Evolutionary conservation across 53 echinoderm and acorn worm genomes (phyloP), one percentile per base, ranked within the genome.

Genomic region (Pentamera pediparva): DNA sequence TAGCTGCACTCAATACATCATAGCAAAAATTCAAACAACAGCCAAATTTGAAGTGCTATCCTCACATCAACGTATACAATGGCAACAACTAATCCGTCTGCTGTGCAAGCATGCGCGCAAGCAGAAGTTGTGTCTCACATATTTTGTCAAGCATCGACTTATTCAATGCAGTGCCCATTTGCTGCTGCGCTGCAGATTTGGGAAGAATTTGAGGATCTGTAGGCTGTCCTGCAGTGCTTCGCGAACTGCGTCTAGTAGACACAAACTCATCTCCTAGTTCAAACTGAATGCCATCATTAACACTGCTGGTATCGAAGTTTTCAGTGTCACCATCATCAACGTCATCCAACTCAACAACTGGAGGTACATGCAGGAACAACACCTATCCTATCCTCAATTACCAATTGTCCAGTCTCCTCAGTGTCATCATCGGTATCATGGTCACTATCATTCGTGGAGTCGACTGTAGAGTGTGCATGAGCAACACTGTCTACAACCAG

Each of bases 41-140:
- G n/a, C n/a, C n/a, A n/a, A n/a, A n/a, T n/a, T n/a, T n/a, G n/a
- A n/a, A n/a, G n/a, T n/a, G n/a, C n/a, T n/a, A n/a, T n/a, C n/a
- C n/a, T n/a, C n/a, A n/a, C n/a, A n/a, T n/a, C n/a, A n/a, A n/a
- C n/a, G n/a, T n/a, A n/a, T n/a, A n/a, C n/a, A n/a, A n/a, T n/a
- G n/a, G n/a, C n/a, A 10, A 15, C 15, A 41, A 41, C 43, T 10
- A 15, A 41, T 41, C 43, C 15, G 43, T n/a, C n/a, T n/a, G n/a
- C n/a, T n/a, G n/a, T n/a, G 62, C 10, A 11, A 61, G 35, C 62
- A 61, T 61, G 4, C 62, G 62, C 35, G 20, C 62, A 15, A 61
- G 24, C 10, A 61, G 62, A 10, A 61, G 18, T n/a, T 61, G 62
- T 0, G 62, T 35, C 18, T 61, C 62, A 34, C 62, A 61, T 13